Conservation (phyloP, 2,888 invertebrate genomes). For the Luffia ferchaultella region DNA sequence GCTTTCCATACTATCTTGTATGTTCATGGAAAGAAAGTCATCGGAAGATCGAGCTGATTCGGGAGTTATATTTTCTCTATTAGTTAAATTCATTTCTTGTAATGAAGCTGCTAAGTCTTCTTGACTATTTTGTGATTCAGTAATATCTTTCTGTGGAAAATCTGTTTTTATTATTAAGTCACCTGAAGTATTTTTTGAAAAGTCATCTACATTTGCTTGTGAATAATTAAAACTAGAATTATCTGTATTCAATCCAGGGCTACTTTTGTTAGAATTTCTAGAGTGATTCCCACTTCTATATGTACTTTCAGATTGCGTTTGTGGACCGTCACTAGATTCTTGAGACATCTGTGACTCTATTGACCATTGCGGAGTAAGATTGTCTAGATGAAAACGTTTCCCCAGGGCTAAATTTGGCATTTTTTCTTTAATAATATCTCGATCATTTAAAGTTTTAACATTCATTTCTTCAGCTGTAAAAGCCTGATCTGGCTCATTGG, state of each 20-base stretch:
- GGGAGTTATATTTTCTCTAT: constrained; percentile 28
- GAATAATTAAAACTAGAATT: constrained; percentile 47
- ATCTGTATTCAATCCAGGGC: constrained; percentile 47
- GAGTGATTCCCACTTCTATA: constrained; percentile 68
- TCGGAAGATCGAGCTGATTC: constrained; percentile 19
- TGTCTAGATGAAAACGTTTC: constrained; percentile 46
- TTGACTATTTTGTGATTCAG: background rate
- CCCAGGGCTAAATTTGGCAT: constrained; percentile 52
- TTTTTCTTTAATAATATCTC: constrained; percentile 41
- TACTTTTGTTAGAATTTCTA: constrained; percentile 55
- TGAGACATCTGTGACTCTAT: constrained; percentile 72
- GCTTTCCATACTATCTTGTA: background rate
- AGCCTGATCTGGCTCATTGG: constrained; percentile 20
- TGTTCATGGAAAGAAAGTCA: constrained; percentile 13
- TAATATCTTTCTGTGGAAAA: background rate
- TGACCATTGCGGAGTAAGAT: constrained; percentile 70
- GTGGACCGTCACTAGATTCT: constrained; percentile 69
- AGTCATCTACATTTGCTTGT: constrained; percentile 32
- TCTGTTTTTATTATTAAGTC: background rate
- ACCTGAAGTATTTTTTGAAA: constrained; percentile 14
- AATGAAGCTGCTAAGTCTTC: constrained; percentile 39
- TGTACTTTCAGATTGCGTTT: constrained; percentile 68
- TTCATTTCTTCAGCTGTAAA: constrained; percentile 21
- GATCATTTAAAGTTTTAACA: constrained; percentile 42
- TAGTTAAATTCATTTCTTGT: constrained; percentile 42